Evolutionary conservation across 2,113 vertebrate species (phyloP), one percentile per base, ranked within the genome.

Genomic region (Cisticola juncidis): DNA sequence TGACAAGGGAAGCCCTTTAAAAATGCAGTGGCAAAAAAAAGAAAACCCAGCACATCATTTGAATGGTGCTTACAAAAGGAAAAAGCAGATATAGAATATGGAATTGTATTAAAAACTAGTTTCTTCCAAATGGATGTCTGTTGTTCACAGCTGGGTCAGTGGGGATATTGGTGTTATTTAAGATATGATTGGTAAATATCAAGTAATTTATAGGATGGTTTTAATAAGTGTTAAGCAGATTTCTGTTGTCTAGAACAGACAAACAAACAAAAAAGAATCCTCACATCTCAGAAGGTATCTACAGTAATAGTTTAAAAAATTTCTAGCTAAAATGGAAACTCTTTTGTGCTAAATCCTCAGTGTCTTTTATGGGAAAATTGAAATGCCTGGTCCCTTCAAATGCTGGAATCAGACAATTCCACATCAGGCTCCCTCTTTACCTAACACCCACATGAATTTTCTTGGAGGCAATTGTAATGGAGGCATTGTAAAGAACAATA

Each of bases 1-100:
- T 90, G 87, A 87, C 86, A 95, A 79, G 84, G 40, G 65, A 84
- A 94, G 42, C 50, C 71, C 90, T 90, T 85, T 87, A 76, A 96
- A 96, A 92, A 90, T 83, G 68, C 66, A 90, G 6, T 0, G 7
- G 22, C 45, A 72, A 45, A 73, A 80, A 80, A 72, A 51, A 65
- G 12, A 86, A 60, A 40, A 3, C 11, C 28, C 50, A 64, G n/a
- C 15, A 65, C 48, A 61, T 73, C 5, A 47, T 72, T 91, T 89
- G 18, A 87, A 91, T 71, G 87, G 36, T 31, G 8, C 21, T 82
- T 69, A 48, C 31, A 36, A 58, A 47, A 62, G 9, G 28, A n/a
- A 90, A 92, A 85, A 14, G 11, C 40, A 66, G 38, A 29, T 64
- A 14, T 4, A 78, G 60, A 71, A n/a, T 51, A 71, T 28, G 20